Base-by-base conservation (phyloP, 2,797 vertebrate species). In the Hydrolagus colliei region DNA sequence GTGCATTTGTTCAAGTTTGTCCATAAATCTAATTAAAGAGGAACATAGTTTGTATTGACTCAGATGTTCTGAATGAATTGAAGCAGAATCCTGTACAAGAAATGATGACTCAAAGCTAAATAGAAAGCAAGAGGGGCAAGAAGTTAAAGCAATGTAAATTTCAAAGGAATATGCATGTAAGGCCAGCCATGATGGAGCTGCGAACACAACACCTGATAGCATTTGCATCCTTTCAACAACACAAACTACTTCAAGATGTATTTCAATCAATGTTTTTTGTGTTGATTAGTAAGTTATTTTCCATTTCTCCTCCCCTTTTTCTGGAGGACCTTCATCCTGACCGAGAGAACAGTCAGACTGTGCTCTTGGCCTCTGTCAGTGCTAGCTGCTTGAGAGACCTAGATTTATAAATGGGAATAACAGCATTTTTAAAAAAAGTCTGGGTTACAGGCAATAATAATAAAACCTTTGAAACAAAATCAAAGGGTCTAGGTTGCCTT, bases 1-100 rank as follows among this genome's bases (percentile, higher is more conserved):
- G 1, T 22, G 52, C 63, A 13, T 22, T 61, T 79, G 76, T 79
- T 79, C 61, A 79, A 79, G 61, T 79, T 22, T 2, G 12, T 14
- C 20, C 76, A 4, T 62, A 61, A 77, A 77, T 77, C 75, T 61
- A 61, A 77, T 77, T 77, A 77, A 41, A 76, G 8, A 27, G n/a
- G n/a, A 79, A 1, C 18, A 61, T n/a, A 4, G 18, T 77, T n/a
- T 77, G 4, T 61, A 61, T 77, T 41, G 52, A n/a, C n/a, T 77
- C 75, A 77, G 18, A 61, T 77, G 52, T n/a, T 61, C 18, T 20
- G 61, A 77, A 77, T 77, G 18, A 77, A 59, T 61, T 77, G 75
- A 12, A 77, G 52, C 35, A 59, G 75, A 52, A 59, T 61, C 75
- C 41, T 77, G 9, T 14, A n/a, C 59, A 18, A 77, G 75, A 4